Evolutionary conservation across 2,797 vertebrate genomes (phyloP).

Genomic region (Phoxinus dragarum): DNA sequence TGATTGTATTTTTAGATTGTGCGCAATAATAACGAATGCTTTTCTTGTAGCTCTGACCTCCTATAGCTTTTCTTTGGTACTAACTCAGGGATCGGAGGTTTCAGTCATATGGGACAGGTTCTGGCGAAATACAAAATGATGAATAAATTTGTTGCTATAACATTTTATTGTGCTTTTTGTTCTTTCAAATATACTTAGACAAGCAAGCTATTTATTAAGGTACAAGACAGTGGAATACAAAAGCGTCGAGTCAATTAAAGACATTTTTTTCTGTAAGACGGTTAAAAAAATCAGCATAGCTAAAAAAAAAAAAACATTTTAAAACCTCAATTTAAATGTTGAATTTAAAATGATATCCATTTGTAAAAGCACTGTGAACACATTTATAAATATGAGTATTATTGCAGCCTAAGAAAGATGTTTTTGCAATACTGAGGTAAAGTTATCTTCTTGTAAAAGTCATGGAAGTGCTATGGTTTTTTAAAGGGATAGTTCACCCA

Average conservation of each 20-base stretch:
- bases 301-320: conserved; percentile 46
- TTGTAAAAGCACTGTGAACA: conserved; percentile 22
- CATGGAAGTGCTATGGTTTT: not conserved
- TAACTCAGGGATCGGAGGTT: conserved; percentile 85
- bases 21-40: conserved; percentile 65
- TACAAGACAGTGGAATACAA: not conserved
- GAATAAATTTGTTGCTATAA: conserved; percentile 68
- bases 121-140: conserved; percentile 62
- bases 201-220: not conserved
- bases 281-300: conserved; percentile 18
- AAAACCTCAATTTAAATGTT: conserved; percentile 47
- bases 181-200: not conserved
- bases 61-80: conserved; percentile 75
- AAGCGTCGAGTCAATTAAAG: not conserved
- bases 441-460: conserved; percentile 23
- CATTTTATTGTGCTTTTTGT: conserved; percentile 59
- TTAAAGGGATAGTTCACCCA: not conserved
- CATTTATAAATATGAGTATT: conserved; percentile 28
- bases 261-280: not conserved
- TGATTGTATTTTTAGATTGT: conserved; percentile 61
- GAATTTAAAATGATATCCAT: conserved; percentile 34
- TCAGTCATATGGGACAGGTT: conserved; percentile 67
- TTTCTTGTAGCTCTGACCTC: conserved; percentile 68
- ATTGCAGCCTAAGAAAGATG: conserved; percentile 8
- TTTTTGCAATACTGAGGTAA: conserved; percentile 56